Base-by-base conservation (phyloP, 2,888 invertebrate genomes). In the Ypsolopha scabrella region DNA sequence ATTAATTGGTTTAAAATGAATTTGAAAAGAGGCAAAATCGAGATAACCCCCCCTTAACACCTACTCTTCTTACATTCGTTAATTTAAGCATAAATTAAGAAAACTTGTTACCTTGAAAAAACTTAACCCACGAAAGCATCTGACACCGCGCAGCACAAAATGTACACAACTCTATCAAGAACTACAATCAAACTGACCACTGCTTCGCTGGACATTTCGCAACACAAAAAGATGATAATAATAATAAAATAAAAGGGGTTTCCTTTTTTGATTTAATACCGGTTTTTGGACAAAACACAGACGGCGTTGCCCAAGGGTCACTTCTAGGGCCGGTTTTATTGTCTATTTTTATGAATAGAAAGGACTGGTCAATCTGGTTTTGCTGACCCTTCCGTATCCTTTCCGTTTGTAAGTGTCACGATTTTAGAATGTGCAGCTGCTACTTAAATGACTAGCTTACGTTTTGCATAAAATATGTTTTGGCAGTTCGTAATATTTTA, bases 361-460 rank as follows among this genome's bases (percentile, higher is more conserved):
- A 34, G 72, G 70, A 80, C 79, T 80, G 80, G 80, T 80, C 80
- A 86, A 81, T 83, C 85, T 78, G 79, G 82, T 83, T 81, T 58
- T 48, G 60, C 72, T 83, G 83, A 83, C 83, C 85, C 85, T 81
- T 82, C 70, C 80, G 80, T 82, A 67, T 70, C 72, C 72, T 75
- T 75, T 70, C 64, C 63, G 67, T 70, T 74, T 70, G 68, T 68
- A 59, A 63, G 60, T 64, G 60, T 63, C 57, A 58, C 65, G 66
- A 68, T 67, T 72, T 65, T 61, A 24, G 24, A 62, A 58, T 50
- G 51, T 63, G 70, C 83, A 82, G 83, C 83, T 83, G 83, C 72
- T 67, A 48, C 55, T 43, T 41, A 36, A 37, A 36, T 33, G n/a
- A 7, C 13, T 13, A 43, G 45, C 13, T 34, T 13, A 10, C 11